Conservation (phyloP, 2,113 vertebrate species). For the Cranoglanis bouderius region DNA sequence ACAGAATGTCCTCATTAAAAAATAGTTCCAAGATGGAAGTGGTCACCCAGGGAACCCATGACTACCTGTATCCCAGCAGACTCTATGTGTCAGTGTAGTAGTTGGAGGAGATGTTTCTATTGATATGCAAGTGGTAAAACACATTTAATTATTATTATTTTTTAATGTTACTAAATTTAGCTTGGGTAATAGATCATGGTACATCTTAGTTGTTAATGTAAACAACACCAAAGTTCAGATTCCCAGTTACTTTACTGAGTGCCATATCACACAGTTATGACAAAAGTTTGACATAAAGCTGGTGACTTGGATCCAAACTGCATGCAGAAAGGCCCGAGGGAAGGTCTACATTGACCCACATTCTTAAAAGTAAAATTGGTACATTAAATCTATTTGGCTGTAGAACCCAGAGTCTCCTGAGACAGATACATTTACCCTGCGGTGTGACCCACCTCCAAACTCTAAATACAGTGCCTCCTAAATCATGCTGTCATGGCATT, state of each 20-base stretch:
- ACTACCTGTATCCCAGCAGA: background rate
- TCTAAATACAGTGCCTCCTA: constrained; percentile 19
- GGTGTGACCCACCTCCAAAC: constrained; percentile 20
- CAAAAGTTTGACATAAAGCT: background rate
- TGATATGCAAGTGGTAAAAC: background rate
- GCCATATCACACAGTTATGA: background rate
- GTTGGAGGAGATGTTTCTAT: background rate
- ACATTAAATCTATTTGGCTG: background rate
- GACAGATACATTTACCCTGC: background rate
- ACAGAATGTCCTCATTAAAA: background rate
- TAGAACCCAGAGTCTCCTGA: background rate
- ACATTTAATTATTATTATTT: background rate
- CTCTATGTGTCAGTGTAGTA: background rate
- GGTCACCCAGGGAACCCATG: background rate
- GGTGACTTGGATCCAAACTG: background rate
- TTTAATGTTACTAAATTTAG: background rate
- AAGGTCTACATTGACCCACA: background rate
- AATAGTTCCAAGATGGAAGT: background rate
- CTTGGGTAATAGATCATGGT: background rate
- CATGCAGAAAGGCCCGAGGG: background rate
- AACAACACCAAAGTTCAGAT: background rate
- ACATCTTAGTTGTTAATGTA: background rate
- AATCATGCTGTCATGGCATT: constrained; percentile 18
- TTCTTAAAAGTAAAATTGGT: background rate
- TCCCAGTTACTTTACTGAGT: background rate